A percentile compares a stretch with the other conserved stretches of the same genome.
Conservation (phyloP, 2,113 vertebrate genomes). For the Eurystomus gularis region DNA sequence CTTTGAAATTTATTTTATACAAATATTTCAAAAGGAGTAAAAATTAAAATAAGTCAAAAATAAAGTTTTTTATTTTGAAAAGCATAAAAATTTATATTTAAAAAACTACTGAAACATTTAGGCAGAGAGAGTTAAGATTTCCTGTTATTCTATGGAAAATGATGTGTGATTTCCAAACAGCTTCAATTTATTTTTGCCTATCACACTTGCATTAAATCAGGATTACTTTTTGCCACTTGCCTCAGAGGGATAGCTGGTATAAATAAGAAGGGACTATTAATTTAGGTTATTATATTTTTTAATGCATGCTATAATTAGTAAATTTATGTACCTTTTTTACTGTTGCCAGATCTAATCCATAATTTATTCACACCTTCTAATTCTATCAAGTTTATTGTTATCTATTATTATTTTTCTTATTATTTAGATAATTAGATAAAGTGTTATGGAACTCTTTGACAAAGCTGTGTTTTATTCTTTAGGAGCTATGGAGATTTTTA, state of each 20-base stretch:
- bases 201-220: not conserved
- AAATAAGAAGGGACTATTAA: not conserved
- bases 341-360: not conserved
- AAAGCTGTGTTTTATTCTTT: not conserved
- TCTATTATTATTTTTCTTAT: not conserved
- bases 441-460: not conserved
- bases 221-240: not conserved
- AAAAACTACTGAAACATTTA: not conserved
- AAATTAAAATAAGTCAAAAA: not conserved
- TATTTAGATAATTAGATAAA: not conserved
- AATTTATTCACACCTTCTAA: conserved; percentile 39
- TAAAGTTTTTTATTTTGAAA: not conserved
- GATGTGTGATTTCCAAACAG: not conserved
- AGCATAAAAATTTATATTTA: not conserved
- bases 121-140: not conserved
- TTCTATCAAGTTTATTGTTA: not conserved
- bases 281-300: not conserved
- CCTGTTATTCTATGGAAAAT: not conserved
- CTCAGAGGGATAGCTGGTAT: not conserved
- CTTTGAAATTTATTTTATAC: not conserved
- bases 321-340: not conserved
- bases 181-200: not conserved
- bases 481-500: not conserved
- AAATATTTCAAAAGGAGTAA: not conserved
- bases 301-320: not conserved